phyloP scores from a whole-genome alignment of 2,113 vertebrate genomes.

The Bubo blakistoni region DNA sequence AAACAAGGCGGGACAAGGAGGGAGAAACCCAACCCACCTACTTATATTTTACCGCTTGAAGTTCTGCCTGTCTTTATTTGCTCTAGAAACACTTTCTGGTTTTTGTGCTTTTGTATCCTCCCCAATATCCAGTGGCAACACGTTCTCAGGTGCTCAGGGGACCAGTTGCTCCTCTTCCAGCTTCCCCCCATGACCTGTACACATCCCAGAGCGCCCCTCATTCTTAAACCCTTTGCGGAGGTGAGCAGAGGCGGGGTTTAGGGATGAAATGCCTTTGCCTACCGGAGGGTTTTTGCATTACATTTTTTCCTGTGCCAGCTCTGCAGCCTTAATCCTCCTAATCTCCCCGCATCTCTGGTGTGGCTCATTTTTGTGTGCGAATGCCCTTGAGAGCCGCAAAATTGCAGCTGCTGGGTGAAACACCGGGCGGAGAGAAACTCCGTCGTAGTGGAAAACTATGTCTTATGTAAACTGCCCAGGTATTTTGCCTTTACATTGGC shows the following conservation, averaged over 20 bases:
- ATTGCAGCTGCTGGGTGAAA: constrained; percentile 4
- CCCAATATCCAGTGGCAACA: background rate
- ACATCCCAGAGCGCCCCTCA: background rate
- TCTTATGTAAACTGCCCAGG: constrained; percentile 29
- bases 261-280: background rate
- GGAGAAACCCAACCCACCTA: background rate
- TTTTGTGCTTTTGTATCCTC: background rate
- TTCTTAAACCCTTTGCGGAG: background rate
- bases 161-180: background rate
- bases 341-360: constrained; percentile 8
- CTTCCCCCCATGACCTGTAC: background rate
- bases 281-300: background rate
- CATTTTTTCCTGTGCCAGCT: background rate
- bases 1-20: background rate
- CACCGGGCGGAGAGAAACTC: background rate
- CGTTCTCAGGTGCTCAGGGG: background rate
- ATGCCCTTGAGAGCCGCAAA: constrained; percentile 37
- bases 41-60: fast-evolving
- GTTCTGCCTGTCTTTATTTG: background rate
- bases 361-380: constrained; percentile 30
- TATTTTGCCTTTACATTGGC: background rate
- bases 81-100: background rate
- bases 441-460: background rate
- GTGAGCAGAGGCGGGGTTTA: background rate
- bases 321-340: constrained; percentile 32